A percentile compares a stretch with the other conserved stretches of the same genome.
phyloP scores from a whole-genome alignment of 2,888 invertebrate species.

The Seladonia tumulorum region DNA sequence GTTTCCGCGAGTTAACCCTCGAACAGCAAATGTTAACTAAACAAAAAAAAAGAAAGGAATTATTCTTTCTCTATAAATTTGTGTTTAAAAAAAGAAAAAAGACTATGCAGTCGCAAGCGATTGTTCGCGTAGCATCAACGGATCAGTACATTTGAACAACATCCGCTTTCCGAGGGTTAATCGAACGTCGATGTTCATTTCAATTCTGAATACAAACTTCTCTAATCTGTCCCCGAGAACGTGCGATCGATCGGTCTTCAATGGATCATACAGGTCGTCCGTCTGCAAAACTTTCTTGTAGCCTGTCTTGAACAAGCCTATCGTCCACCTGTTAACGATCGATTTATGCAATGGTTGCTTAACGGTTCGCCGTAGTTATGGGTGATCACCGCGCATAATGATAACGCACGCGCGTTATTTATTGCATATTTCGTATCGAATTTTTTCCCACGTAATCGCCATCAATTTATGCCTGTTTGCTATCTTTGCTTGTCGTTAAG shows the following conservation, averaged over 20 bases:
- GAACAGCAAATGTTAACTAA: neutral
- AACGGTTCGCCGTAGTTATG: neutral
- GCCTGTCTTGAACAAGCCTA: constrained; percentile 91
- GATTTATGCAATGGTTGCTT: neutral
- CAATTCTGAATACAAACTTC: constrained; percentile 84
- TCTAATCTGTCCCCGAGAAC: constrained; percentile 89
- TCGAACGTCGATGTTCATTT: neutral
- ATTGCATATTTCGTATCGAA: neutral
- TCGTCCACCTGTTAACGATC: constrained; percentile 88
- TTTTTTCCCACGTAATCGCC: neutral
- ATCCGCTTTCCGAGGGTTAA: neutral
- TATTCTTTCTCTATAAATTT: neutral
- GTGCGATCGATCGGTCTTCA: constrained; percentile 89
- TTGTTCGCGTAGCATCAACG: neutral
- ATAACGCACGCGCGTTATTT: neutral
- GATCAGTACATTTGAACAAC: neutral
- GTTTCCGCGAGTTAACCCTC: neutral
- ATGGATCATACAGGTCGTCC: constrained; percentile 90
- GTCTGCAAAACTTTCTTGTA: constrained; percentile 89
- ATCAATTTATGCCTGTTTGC: neutral
- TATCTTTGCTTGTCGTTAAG: neutral
- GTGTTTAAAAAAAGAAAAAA: neutral
- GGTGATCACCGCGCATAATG: neutral
- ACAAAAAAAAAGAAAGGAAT: neutral
- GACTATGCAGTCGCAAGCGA: neutral